phyloP scores from a whole-genome alignment of 2,888 invertebrate genomes.

The Apoda limacodes region DNA sequence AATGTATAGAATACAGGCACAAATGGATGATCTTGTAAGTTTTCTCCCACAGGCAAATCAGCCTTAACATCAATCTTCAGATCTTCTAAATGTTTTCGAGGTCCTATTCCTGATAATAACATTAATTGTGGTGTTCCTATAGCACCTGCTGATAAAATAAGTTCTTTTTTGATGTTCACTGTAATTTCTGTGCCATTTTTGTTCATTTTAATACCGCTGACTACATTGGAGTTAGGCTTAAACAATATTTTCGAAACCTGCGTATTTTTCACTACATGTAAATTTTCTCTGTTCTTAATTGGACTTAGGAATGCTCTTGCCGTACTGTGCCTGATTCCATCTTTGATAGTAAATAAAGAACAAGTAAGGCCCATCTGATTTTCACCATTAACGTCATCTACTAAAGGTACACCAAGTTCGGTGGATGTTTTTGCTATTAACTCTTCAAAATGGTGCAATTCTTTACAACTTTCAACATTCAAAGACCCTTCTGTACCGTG shows the following conservation, averaged over 20 bases:
- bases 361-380: slow-evolving; percentile 68
- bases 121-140: slow-evolving; percentile 21
- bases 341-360: slow-evolving; percentile 56
- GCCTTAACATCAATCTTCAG: slow-evolving; percentile 19
- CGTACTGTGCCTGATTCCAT: slow-evolving; percentile 66
- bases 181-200: slow-evolving; percentile 33
- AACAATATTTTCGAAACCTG: slow-evolving; percentile 43
- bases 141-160: slow-evolving; percentile 44
- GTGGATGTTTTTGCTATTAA: slow-evolving; percentile 25
- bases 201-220: slow-evolving; percentile 29
- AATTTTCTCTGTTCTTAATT: slow-evolving; percentile 36
- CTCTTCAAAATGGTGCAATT: slow-evolving; percentile 13
- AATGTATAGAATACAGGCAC: slow-evolving; percentile 34
- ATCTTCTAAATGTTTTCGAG: slow-evolving; percentile 14
- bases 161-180: slow-evolving; percentile 51
- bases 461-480: slow-evolving; percentile 30
- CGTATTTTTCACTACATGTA: slow-evolving; percentile 42
- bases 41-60: slow-evolving; percentile 25
- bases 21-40: slow-evolving; percentile 25
- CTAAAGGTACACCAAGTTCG: slow-evolving; percentile 57
- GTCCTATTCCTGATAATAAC: slow-evolving; percentile 23
- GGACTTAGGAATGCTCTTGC: slow-evolving; percentile 60
- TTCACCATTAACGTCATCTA: slow-evolving; percentile 49
- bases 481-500: slow-evolving; percentile 27
- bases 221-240: slow-evolving; percentile 42